Conservation (phyloP, 2,888 invertebrate species). For the Erpobdella octoculata region DNA sequence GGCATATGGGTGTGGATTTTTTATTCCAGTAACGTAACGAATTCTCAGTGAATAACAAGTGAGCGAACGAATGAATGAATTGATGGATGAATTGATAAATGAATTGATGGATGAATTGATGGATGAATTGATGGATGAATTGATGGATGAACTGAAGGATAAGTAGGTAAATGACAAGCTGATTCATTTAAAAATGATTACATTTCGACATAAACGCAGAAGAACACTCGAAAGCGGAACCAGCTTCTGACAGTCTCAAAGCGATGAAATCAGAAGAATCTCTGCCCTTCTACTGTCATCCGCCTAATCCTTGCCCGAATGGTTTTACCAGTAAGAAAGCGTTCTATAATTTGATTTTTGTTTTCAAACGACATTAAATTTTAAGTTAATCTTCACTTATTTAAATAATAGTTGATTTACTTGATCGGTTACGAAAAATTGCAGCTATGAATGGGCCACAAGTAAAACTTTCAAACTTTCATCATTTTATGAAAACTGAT, state of each 20-base stretch:
- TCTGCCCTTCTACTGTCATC: slow-evolving; percentile 94
- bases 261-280: slow-evolving; percentile 83
- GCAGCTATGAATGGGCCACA: no score
- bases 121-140: not conserved
- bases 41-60: not conserved
- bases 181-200: not conserved
- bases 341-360: not conserved
- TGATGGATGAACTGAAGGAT: not conserved
- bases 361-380: not conserved
- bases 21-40: no score
- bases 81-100: not conserved
- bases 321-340: slow-evolving; percentile 68
- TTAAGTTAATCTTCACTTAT: not conserved
- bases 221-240: slow-evolving; percentile 59
- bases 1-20: no score
- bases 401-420: not conserved
- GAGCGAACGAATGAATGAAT: not conserved
- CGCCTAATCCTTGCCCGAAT: slow-evolving; percentile 94
- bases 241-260: slow-evolving; percentile 57
- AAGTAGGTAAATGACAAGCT: no score
- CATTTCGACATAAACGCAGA: no score
- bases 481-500: no score
- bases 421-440: no score
- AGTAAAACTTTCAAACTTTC: no score
- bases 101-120: not conserved